Conservation (phyloP, 2,797 vertebrate species). For the Arrhamphus sclerolepis region DNA sequence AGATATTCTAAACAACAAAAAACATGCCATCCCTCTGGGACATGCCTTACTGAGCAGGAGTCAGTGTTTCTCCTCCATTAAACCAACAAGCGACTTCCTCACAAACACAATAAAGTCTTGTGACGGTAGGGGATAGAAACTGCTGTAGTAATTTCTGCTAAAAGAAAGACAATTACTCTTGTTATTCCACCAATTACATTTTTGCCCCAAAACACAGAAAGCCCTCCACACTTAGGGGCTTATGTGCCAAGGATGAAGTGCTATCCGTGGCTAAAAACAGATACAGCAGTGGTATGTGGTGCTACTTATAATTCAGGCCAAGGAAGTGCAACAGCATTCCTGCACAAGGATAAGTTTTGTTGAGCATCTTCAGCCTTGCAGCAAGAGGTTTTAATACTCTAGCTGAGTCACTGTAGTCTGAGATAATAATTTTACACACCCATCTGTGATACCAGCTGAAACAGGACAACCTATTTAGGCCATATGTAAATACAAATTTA, state of each 20-base stretch:
- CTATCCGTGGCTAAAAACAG: slow-evolving; percentile 31
- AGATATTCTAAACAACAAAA: slow-evolving; percentile 2
- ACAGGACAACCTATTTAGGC: slow-evolving; percentile 45
- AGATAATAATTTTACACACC: slow-evolving; percentile 26
- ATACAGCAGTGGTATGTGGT: slow-evolving; percentile 17
- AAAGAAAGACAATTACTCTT: slow-evolving; percentile 54
- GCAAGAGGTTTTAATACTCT: slow-evolving; percentile 10
- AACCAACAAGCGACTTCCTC: slow-evolving; percentile 13
- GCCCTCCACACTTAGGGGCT: slow-evolving; percentile 34
- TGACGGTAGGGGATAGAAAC: slow-evolving; percentile 16
- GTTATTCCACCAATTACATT: slow-evolving; percentile 58
- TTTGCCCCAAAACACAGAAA: slow-evolving; percentile 33
- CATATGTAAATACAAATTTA: slow-evolving; percentile 1
- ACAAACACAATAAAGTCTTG: too few relatives aligned
- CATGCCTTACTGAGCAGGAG: background rate
- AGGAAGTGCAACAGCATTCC: slow-evolving; percentile 40
- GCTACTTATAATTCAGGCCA: slow-evolving; percentile 30
- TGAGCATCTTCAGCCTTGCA: slow-evolving; percentile 11
- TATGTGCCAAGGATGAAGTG: slow-evolving; percentile 31
- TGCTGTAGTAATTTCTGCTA: slow-evolving; percentile 43
- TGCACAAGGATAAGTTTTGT: slow-evolving; percentile 27
- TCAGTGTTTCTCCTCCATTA: background rate
- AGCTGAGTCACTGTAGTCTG: slow-evolving; percentile 22
- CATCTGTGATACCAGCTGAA: slow-evolving; percentile 21
- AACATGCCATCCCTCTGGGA: slow-evolving; percentile 3